Evolutionary conservation across 2,888 invertebrate genomes (phyloP), one percentile per base, ranked within the genome.

Genomic region (Microplitis deprimator): DNA sequence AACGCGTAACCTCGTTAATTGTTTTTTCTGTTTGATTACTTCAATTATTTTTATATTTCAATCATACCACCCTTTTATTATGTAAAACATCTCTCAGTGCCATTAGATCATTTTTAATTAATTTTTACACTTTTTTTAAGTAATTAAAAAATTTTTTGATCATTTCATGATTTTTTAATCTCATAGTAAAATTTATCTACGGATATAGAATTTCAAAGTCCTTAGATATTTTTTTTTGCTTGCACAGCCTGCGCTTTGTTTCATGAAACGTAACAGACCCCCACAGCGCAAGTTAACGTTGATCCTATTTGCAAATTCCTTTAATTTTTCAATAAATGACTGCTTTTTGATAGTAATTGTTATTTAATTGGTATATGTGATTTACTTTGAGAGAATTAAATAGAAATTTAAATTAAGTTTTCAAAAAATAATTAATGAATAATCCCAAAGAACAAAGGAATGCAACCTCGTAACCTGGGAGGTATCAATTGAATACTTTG

Each of bases 1-100:
- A 17, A 73, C 65, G 65, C 73, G 41, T 65, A 41, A 64, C 64
- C 40, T 41, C 41, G 64, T 64, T 73, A 73, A 73, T 73, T 73
- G 73, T 64, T 73, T 64, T 62, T 62, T 62, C 62, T 62, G 8
- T 62, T 62, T 62, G 62, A 62, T 17, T 62, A 20, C 62, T 17
- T 20, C 17, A 65, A 65, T 29, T 65, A 29, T 65, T 65, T 65
- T 65, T 13, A 50, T 50, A 50, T 13, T 50, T 50, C 50, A 29
- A 29, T 65, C 62, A 62, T 65, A 65, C 7, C 20, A 8, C 13
- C 1, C 20, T 65, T 65, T 65, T 5, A 20, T 62, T 62, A 17
- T 62, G 62, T 17, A 62, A 62, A 50, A 50, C 13, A 50, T 6
- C 64, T 1, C 8, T 5, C n/a, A 6, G 20, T 17, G 20, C 20